These are phyloP conservation scores for Pachliopta kotzebuea DNA, from an alignment of 2,888 invertebrate species.

Conservation along the genomic window DNA sequence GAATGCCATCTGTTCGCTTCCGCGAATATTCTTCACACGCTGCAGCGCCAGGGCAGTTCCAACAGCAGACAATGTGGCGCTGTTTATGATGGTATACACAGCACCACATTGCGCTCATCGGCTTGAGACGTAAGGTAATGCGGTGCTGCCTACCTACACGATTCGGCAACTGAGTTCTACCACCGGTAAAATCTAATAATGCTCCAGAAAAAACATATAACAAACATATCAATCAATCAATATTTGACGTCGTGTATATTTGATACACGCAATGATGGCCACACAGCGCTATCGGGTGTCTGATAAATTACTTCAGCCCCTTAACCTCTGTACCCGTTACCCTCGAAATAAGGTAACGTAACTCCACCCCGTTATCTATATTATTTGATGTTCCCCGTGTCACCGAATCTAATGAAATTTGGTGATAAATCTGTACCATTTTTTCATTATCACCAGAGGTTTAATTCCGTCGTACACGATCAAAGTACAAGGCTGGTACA, in stretches of 20 bases:
- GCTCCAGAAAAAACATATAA: neutral
- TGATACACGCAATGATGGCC: constrained; percentile 3
- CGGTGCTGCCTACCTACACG: too few species aligned
- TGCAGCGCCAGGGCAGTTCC: too few species aligned
- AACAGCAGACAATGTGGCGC: too few species aligned
- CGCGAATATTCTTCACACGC: too few species aligned
- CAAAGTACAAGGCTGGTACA: neutral
- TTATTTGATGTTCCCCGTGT: constrained; percentile 24
- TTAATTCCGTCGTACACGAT: constrained; percentile 7
- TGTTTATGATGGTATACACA: too few species aligned
- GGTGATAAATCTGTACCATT: constrained; percentile 14
- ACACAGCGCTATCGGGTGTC: constrained; percentile 26
- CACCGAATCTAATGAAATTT: constrained; percentile 17
- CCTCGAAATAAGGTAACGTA: constrained; percentile 27
- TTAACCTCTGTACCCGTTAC: constrained; percentile 16
- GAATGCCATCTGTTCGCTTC: too few species aligned
- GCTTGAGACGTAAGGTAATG: too few species aligned
- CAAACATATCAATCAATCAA: constrained; percentile 12
- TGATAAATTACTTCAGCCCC: constrained; percentile 27
- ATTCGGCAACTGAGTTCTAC: too few species aligned
- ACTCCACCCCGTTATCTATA: constrained; percentile 20
- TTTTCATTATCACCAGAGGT: constrained; percentile 8
- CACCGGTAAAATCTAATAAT: too few species aligned
- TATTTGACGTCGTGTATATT: constrained; percentile 4
- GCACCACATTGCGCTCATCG: too few species aligned